phyloP scores from a whole-genome alignment of 2,888 invertebrate genomes.

The Octodonta nipae region DNA sequence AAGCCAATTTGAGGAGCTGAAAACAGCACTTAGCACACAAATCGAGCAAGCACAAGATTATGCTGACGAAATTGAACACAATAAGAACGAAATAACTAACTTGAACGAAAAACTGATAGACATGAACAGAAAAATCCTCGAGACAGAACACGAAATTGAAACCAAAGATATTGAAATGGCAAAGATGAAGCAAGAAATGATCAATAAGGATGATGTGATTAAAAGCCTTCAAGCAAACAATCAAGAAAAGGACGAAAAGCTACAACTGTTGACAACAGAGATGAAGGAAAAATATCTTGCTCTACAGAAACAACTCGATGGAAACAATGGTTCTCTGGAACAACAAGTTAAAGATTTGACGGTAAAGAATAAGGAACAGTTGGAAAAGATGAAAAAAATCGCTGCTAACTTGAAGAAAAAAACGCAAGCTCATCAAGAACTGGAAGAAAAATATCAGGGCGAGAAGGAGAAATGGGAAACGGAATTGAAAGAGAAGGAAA shows the following conservation, averaged over 20 bases:
- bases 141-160: slow-evolving; percentile 22
- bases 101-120: slow-evolving; percentile 42
- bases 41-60: slow-evolving; percentile 40
- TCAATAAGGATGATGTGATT: slow-evolving; percentile 28
- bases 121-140: slow-evolving; percentile 43
- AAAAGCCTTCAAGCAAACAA: slow-evolving; percentile 34
- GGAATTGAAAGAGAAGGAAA: slow-evolving; percentile 24
- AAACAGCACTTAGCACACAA: slow-evolving; percentile 41
- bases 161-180: slow-evolving; percentile 39
- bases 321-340: slow-evolving; percentile 26
- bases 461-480: slow-evolving; percentile 28
- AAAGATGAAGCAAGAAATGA: slow-evolving; percentile 28
- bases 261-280: slow-evolving; percentile 28
- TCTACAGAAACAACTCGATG: slow-evolving; percentile 30
- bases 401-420: slow-evolving; percentile 66
- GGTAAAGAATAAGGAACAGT: slow-evolving; percentile 51
- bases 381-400: slow-evolving; percentile 67
- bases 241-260: slow-evolving; percentile 35
- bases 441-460: slow-evolving; percentile 39
- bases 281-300: slow-evolving; percentile 31
- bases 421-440: slow-evolving; percentile 46
- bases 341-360: slow-evolving; percentile 40
- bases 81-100: slow-evolving; percentile 43
- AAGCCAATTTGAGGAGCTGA: slow-evolving; percentile 43
- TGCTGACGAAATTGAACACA: slow-evolving; percentile 43